phyloP scores from a whole-genome alignment of 2,888 invertebrate species.

The Pandemis cinnamomeana region DNA sequence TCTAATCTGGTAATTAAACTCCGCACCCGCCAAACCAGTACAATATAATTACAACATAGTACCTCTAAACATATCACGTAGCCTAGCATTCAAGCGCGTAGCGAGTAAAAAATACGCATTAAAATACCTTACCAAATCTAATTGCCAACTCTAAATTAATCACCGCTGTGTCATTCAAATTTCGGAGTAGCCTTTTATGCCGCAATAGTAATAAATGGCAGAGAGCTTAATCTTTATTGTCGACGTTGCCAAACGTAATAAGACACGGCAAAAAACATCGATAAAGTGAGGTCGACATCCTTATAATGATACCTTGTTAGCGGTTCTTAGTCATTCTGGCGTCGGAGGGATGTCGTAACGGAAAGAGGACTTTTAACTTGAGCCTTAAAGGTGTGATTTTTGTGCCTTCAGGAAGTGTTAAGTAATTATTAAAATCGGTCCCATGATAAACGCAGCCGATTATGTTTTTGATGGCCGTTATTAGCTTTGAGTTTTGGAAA shows the following conservation, averaged over 20 bases:
- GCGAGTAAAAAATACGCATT: neutral
- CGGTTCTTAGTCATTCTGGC: conserved; percentile 74
- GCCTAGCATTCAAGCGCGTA: neutral
- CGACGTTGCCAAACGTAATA: conserved; percentile 49
- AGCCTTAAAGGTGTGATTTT: conserved; percentile 80
- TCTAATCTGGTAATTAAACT: too few relatives aligned
- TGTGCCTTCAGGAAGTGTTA: conserved; percentile 72
- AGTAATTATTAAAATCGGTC: conserved; percentile 74
- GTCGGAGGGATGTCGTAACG: conserved; percentile 61
- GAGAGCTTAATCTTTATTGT: conserved; percentile 33
- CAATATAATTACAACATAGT: neutral
- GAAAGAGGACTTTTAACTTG: conserved; percentile 76
- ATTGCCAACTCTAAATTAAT: neutral
- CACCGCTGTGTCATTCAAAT: conserved; percentile 1
- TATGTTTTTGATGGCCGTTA: conserved; percentile 46
- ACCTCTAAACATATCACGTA: neutral
- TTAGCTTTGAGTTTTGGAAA: conserved; percentile 35
- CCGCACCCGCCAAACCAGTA: too few relatives aligned
- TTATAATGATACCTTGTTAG: conserved; percentile 81
- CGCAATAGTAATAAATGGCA: conserved; percentile 26
- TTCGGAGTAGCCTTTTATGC: conserved; percentile 22
- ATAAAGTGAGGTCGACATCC: conserved; percentile 70
- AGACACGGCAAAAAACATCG: conserved; percentile 68
- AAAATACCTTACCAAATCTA: neutral
- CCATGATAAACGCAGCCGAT: conserved; percentile 53